Conservation (phyloP, 2,797 vertebrate genomes). For the Danio kyathit region DNA sequence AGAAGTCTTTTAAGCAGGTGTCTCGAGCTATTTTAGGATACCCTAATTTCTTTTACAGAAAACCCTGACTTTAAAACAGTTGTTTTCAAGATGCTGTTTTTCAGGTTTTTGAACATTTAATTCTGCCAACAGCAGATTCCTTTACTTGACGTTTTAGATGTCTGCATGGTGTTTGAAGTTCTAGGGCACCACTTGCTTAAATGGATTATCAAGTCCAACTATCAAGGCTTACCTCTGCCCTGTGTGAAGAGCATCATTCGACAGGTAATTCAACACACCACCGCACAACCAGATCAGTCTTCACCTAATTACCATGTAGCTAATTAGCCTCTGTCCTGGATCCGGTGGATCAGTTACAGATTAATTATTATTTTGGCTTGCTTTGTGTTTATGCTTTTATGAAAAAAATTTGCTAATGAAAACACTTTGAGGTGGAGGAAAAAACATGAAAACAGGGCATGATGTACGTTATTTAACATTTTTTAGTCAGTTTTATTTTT, state of each 20-base stretch:
- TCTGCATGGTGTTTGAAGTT: slow-evolving; percentile 99
- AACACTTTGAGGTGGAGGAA: neutral
- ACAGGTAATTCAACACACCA: slow-evolving; percentile 79
- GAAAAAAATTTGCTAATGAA: neutral
- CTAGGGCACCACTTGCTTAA: slow-evolving; percentile 97
- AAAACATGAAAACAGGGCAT: neutral
- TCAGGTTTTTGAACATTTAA: neutral
- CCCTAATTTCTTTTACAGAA: slow-evolving; percentile 19
- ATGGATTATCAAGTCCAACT: slow-evolving; percentile 99
- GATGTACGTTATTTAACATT: neutral
- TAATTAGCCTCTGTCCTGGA: slow-evolving; percentile 1
- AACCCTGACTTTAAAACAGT: neutral
- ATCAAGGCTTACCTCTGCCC: slow-evolving; percentile 93
- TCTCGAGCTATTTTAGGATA: slow-evolving; percentile 20
- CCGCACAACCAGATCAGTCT: neutral
- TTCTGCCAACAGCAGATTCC: slow-evolving; percentile 54
- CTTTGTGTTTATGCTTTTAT: neutral
- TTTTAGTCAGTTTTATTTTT: neutral
- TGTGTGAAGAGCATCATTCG: slow-evolving; percentile 97
- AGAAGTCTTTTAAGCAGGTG: slow-evolving; percentile 33
- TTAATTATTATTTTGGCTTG: neutral
- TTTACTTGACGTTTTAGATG: slow-evolving; percentile 86
- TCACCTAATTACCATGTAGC: neutral
- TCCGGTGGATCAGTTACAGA: slow-evolving; percentile 14
- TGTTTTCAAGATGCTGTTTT: slow-evolving; percentile 5